These are phyloP conservation scores for Sarcophaga rosellei DNA, from an alignment of 2,888 invertebrate species.

Conservation along the genomic window DNA sequence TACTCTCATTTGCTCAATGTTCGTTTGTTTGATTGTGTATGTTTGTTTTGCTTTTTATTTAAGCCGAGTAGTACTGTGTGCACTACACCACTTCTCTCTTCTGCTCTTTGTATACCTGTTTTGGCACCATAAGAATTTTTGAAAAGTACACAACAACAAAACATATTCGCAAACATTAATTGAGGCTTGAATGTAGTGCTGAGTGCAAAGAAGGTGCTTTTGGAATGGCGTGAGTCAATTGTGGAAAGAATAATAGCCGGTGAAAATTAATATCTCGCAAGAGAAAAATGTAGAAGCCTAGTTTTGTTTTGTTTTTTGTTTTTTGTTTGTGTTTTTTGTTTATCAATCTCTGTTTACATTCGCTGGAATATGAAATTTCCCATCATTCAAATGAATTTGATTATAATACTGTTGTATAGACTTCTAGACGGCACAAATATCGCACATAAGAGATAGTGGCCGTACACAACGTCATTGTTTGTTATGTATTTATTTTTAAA, in stretches of 20 bases:
- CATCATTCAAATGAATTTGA: not conserved
- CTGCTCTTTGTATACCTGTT: not conserved
- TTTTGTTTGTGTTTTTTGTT: not conserved
- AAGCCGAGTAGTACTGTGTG: conserved; percentile 22
- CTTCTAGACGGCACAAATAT: not conserved
- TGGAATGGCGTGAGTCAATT: not conserved
- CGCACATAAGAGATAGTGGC: not conserved
- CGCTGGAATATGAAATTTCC: not conserved
- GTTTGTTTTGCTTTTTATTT: not conserved
- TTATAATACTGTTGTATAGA: not conserved
- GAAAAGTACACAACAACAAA: not conserved
- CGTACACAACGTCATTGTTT: conserved; percentile 1
- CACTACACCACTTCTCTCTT: not conserved
- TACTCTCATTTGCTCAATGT: not conserved
- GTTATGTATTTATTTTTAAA: not conserved
- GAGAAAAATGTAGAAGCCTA: not conserved
- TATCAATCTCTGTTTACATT: not conserved
- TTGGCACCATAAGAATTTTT: not conserved
- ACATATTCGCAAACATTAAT: not conserved
- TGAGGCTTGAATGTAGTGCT: conserved; percentile 7
- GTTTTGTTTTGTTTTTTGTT: not conserved
- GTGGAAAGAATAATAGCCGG: conserved; percentile 29
- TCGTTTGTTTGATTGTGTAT: not conserved
- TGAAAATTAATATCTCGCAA: conserved; percentile 22
- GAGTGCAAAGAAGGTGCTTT: conserved; percentile 17